Percentiles rank a stretch among this genome's conserved stretches.
Evolutionary conservation across 2,888 invertebrate genomes (phyloP).

Genomic region (Amphipyra tragopoginis): DNA sequence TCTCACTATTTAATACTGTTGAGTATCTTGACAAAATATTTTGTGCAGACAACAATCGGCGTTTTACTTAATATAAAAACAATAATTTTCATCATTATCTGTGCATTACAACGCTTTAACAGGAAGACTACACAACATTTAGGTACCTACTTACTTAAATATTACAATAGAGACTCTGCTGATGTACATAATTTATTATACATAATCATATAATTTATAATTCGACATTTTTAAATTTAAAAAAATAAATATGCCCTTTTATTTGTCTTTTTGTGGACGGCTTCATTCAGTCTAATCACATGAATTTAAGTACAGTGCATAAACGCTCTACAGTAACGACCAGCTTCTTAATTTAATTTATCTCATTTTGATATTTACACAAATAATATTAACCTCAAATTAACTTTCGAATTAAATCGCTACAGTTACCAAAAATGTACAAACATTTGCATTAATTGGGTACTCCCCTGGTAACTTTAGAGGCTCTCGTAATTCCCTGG

Average conservation of each 20-base stretch:
- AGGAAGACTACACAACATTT: conserved; percentile 76
- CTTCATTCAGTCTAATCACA: conserved; percentile 68
- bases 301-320: conserved; percentile 24
- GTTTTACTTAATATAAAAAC: conserved; percentile 31
- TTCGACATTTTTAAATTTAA: conserved; percentile 42
- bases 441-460: too few relatives aligned
- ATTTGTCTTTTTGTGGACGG: conserved; percentile 62
- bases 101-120: conserved; percentile 69
- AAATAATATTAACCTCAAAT: too few relatives aligned
- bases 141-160: conserved; percentile 19
- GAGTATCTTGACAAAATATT: conserved; percentile 57
- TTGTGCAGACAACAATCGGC: conserved; percentile 68
- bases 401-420: too few relatives aligned
- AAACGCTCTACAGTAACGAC: conserved; percentile 12
- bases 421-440: too few relatives aligned
- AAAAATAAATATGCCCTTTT: conserved; percentile 62
- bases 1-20: conserved; percentile 51
- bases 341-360: not conserved
- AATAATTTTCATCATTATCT: conserved; percentile 41
- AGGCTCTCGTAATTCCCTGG: too few relatives aligned
- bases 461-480: too few relatives aligned
- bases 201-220: too few relatives aligned
- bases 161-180: conserved; percentile 28
- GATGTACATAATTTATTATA: conserved; percentile 45
- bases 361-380: not conserved